A percentile compares a stretch with the other conserved stretches of the same genome.
Conservation (phyloP, 2,888 invertebrate genomes). For the Uloborus plumipes region DNA sequence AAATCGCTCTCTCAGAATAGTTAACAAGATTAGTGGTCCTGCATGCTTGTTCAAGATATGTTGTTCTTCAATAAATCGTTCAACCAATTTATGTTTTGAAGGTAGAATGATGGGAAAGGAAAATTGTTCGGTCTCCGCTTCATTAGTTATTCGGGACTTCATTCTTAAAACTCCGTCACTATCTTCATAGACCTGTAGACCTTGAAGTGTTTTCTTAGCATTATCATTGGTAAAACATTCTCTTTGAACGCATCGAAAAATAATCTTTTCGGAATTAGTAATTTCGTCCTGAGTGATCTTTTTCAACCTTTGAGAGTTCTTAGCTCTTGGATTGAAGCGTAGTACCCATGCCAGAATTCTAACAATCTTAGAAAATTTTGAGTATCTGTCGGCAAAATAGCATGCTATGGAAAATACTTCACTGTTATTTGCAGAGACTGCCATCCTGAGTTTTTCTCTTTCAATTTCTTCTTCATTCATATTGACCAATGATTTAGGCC, state of each 20-base stretch:
- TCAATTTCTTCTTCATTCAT: background rate
- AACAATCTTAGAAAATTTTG: conserved; percentile 13
- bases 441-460: background rate
- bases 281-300: background rate
- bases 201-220: background rate
- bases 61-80: background rate
- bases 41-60: background rate
- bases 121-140: background rate
- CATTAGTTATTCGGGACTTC: background rate
- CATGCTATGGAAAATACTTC: background rate
- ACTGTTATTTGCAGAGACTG: conserved; percentile 3
- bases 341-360: conserved; percentile 27
- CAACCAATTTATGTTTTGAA: background rate
- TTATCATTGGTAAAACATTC: background rate
- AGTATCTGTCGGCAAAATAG: background rate
- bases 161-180: background rate
- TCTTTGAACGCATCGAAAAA: background rate
- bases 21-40: background rate
- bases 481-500: background rate
- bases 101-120: background rate
- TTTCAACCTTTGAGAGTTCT: too few relatives aligned
- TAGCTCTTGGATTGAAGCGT: background rate
- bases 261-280: background rate
- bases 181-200: background rate
- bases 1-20: background rate